Conservation (phyloP, 37 sponge, comb jelly and placozoan genomes). For the Dysidea cf. avara region DNA sequence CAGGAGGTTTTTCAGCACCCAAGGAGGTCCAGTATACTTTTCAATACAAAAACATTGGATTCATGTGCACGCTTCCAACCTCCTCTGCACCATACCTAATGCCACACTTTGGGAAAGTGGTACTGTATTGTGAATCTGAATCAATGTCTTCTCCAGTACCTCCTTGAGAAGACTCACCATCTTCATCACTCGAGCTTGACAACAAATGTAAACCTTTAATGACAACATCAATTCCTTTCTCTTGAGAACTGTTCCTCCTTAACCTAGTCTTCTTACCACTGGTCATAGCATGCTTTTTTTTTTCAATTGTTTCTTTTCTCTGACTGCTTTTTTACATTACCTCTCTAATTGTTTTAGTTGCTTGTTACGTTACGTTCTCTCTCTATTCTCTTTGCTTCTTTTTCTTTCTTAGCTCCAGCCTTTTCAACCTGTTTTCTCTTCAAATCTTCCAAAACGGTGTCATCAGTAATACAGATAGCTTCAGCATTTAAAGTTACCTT, state of each 20-base stretch:
- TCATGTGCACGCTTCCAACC: no score
- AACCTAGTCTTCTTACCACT: conserved; percentile 7
- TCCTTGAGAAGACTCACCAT: no score
- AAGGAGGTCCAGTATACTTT: no score
- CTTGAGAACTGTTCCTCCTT: not conserved
- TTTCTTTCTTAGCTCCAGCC: not conserved
- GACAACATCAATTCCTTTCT: conserved; percentile 1
- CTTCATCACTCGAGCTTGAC: not conserved
- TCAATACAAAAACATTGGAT: no score
- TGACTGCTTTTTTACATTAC: conserved; percentile 3
- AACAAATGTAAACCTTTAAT: not conserved
- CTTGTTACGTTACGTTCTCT: conserved; percentile 3
- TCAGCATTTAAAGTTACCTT: not conserved
- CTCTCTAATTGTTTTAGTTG: conserved; percentile 15
- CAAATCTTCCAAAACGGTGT: not conserved
- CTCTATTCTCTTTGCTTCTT: no score
- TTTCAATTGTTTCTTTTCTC: no score
- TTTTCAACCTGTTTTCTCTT: conserved; percentile 1
- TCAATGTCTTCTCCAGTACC: no score
- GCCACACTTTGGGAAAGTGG: conserved; percentile 18
- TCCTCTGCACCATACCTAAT: no score
- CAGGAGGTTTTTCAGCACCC: no score
- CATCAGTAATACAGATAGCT: conserved; percentile 6
- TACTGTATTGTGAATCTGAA: not conserved
- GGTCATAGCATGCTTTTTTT: not conserved